Percentiles rank a stretch among this genome's conserved stretches.
Evolutionary conservation across 2,888 invertebrate genomes (phyloP).

Genomic region (Malthinus seriepunctatus): DNA sequence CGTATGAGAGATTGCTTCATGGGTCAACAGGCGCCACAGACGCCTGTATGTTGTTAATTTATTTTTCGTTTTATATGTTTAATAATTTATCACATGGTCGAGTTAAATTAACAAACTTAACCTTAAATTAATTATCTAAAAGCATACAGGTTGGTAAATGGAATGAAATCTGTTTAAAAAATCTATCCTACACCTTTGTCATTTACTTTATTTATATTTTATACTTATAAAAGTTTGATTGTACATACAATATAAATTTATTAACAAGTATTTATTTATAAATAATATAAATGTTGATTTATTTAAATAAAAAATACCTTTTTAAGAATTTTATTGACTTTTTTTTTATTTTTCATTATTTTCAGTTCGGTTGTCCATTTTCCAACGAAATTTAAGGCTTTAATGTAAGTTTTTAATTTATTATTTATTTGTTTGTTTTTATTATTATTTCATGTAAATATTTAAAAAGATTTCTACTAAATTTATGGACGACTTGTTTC

Average conservation of each 20-base stretch:
- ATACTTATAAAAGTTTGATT: no score
- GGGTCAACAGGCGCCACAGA: conserved; percentile 48
- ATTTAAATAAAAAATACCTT: no score
- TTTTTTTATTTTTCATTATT: neutral
- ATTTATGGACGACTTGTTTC: neutral
- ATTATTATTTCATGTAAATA: neutral
- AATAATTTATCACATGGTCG: conserved; percentile 18
- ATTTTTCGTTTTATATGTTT: conserved; percentile 5
- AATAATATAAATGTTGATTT: no score
- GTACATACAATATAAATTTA: no score
- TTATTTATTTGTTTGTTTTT: conserved; percentile 3
- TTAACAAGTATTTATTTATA: no score
- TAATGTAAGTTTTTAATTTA: conserved; percentile 4
- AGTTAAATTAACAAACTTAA: conserved; percentile 7
- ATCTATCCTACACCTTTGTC: no score
- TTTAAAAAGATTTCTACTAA: neutral
- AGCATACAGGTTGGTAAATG: neutral
- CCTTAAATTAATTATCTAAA: conserved; percentile 2
- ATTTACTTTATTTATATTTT: no score
- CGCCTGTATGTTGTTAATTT: conserved; percentile 30
- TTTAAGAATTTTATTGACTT: no score
- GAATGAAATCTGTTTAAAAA: no score
- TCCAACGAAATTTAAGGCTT: neutral
- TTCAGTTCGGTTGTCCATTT: neutral
- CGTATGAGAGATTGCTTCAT: conserved; percentile 20